Base-by-base conservation (phyloP, 2,797 vertebrate genomes). In the Labeo calbasu region DNA sequence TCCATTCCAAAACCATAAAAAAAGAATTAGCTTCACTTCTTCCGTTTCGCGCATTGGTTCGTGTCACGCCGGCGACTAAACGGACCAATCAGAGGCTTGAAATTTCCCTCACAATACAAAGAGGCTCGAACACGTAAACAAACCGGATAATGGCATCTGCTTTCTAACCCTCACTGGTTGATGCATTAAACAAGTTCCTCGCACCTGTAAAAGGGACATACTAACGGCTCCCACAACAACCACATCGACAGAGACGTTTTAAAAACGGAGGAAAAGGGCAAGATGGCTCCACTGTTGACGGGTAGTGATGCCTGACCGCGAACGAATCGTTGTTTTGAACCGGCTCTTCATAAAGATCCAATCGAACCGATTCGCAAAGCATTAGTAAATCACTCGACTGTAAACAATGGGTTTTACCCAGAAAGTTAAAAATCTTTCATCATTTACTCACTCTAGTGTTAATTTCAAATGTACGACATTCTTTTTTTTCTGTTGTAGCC, bases 241-340 rank as follows among this genome's bases (percentile, higher is more conserved):
- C 8, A 11, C 36, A n/a, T 21, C 17, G 12, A 77, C 48, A 5
- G 36, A 77, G 12, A 59, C 12, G 8, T 4, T 82, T 46, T 57
- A 57, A 63, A 55, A 46, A 46, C 23, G 19, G 23, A 68, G 82
- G 23, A 83, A 83, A 83, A n/a, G 50, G 66, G 63, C 83, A 88
- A 89, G 83, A 90, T 89, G 89, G 88, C 88, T 82, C 57, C 88
- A 61, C 61, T 57, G 85, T 70, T 75, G 70, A 66, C 13, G 43
- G n/a, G 61, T 11, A 83, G 12, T 21, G 82, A 77, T 55, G 19
- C 36, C 50, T 21, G 82, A 69, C 51, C 46, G 55, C 32, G 59
- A 77, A 46, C 1, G 48, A 77, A 46, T 68, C 72, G 11, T 46
- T 77, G 21, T 76, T n/a, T 25, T 55, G 46, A 73, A 40, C 21